Evolutionary conservation across 2,888 invertebrate species (phyloP), one percentile per base, ranked within the genome.

Genomic region (Myathropa florea): DNA sequence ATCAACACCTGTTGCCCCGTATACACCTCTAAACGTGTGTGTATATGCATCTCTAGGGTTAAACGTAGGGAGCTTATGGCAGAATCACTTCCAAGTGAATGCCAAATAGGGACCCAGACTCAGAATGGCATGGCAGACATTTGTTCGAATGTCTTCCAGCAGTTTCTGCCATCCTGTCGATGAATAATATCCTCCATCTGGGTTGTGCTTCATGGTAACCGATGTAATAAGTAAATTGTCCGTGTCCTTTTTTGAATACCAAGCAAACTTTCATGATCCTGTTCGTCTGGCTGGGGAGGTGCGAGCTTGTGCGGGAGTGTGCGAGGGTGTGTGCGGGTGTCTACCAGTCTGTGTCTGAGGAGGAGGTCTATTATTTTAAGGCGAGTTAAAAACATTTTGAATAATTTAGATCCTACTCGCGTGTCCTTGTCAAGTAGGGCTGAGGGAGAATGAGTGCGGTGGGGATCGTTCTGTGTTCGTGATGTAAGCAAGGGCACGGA

Each of bases 141-240:
- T 24, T 67, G 59, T 53, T 26, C 10, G 64, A 82, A 73, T 76
- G 46, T 76, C 70, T 67, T 61, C 70, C 23, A n/a, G 26, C 60
- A 28, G 57, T 23, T 68, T 30, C 70, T 65, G 39, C 60, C 24
- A 18, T 26, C 60, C 33, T 10, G 33, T n/a, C 53, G 67, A 77
- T 83, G 71, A 83, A 24, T 72, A 67, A 72, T 72, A 67, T 39
- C 61, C 71, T 14, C 71, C 60, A 72, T n/a, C 33, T 75, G 75
- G 72, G 53, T 60, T 77, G 65, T 67, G 82, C 70, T 63, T 78
- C 78, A 63, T 78, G 72, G 30, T 23, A 78, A 59, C 68, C 63
- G 24, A 68, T 63, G 78, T 83, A 79, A 64, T 79, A 78, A 76
- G 63, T 79, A 73, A 83, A 83, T 79, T 68, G 79, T 55, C 46